These are phyloP conservation scores for Parapsyche elsis DNA, from an alignment of 1,140 invertebrate genomes.

Conservation along the genomic window DNA sequence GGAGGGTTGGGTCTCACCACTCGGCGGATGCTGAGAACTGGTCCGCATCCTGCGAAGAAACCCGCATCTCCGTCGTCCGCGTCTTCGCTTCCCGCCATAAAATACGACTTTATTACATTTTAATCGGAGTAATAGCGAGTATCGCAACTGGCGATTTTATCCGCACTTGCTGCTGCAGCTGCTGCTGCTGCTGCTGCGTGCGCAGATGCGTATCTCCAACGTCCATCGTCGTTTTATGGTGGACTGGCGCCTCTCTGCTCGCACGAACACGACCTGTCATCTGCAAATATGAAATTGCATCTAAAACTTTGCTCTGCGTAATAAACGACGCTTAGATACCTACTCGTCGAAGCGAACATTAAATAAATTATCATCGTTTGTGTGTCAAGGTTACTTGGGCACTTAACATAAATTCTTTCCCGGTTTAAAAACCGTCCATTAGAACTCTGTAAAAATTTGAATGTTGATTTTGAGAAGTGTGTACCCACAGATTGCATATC, in stretches of 20 bases:
- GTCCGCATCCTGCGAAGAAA: constrained; percentile 19
- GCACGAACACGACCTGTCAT: not conserved
- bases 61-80: not conserved
- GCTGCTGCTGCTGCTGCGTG: not conserved
- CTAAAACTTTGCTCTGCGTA: too few species aligned
- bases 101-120: not conserved
- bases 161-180: not conserved
- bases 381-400: constrained; percentile 4
- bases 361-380: not conserved
- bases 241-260: constrained; percentile 6
- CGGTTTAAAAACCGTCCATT: too few species aligned
- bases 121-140: not conserved
- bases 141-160: not conserved
- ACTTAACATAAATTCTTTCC: too few species aligned
- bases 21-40: constrained; percentile 21
- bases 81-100: not conserved
- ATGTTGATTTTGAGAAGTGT: too few species aligned
- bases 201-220: constrained; percentile 11
- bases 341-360: too few species aligned
- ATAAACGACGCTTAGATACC: too few species aligned
- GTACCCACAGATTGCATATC: too few species aligned
- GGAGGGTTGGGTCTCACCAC: not conserved
- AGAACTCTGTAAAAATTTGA: too few species aligned
- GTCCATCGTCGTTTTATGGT: constrained; percentile 13
- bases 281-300: too few species aligned